Percentiles rank a stretch among this genome's conserved stretches.
These are phyloP conservation scores for Hybos culiciformis DNA, from an alignment of 2,888 invertebrate genomes.

Conservation along the genomic window DNA sequence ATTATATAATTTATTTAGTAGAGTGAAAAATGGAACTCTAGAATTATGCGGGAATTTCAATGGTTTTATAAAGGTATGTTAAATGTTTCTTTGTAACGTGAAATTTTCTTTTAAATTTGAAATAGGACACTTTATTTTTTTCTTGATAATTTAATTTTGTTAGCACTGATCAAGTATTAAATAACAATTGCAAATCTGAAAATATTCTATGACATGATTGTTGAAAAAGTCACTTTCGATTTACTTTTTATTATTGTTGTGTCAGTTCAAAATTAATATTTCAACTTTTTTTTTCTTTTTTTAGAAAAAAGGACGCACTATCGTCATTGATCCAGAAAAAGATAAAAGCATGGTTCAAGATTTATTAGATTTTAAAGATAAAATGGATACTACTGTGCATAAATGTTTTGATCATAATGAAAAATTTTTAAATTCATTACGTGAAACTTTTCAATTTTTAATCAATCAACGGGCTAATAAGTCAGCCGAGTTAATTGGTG, in stretches of 20 bases:
- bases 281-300: slow-evolving; percentile 1
- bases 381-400: slow-evolving; percentile 83
- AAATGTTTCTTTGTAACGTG: no score
- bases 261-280: not conserved
- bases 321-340: slow-evolving; percentile 95
- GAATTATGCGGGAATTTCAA: slow-evolving; percentile 86
- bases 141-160: no score
- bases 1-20: slow-evolving; percentile 72
- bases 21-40: slow-evolving; percentile 81
- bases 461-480: slow-evolving; percentile 97
- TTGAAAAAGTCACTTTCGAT: no score
- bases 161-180: no score
- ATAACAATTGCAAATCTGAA: no score
- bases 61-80: slow-evolving; percentile 75
- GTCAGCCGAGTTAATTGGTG: slow-evolving; percentile 96
- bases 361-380: slow-evolving; percentile 92
- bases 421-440: slow-evolving; percentile 86
- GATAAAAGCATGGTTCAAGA: slow-evolving; percentile 98
- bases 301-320: slow-evolving; percentile 84
- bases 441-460: slow-evolving; percentile 95
- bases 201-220: no score
- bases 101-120: not conserved
- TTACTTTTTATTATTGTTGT: no score
- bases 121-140: no score
- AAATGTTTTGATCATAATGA: slow-evolving; percentile 88